Base-by-base conservation (phyloP, 2,113 vertebrate genomes). In the Oreochromis aureus region DNA sequence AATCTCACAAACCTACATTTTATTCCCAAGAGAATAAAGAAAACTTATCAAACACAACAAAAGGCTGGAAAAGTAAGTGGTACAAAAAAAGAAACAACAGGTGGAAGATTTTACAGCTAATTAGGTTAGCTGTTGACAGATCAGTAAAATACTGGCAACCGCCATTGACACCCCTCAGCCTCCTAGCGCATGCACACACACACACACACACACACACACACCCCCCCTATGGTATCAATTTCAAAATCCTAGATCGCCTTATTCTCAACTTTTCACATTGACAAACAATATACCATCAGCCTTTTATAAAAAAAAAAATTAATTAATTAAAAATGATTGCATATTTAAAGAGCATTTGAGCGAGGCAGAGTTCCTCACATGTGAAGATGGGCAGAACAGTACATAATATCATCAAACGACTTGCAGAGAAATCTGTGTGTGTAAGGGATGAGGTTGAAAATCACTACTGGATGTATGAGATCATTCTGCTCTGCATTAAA, bases 101-200 rank as follows among this genome's bases (percentile, higher is more conserved):
- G 63, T 41, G 63, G 36, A 69, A 69, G 19, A 69, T 69, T 69
- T 69, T 15, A 69, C 63, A 69, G 34, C 61, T 66, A 24, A 41
- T 41, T 69, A 69, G 63, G 11, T n/a, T 22, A 15, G 36, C 19
- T 41, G 19, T 22, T 7, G 36, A 69, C 3, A 0, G 63, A 39
- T 9, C 63, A 22, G 63, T 22, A 41, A 39, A 36, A 66, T 66
- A 39, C 34, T 39, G 6, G 34, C 34, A 66, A 5, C 18, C 11
- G 4, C 18, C 18, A 66, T 36, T 66, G 10, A 66, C 6, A 12
- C 32, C 61, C 18, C 61, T 39, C 61, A 66, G 61, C 32, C 32
- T 63, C 59, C 32, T 36, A 63, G 18, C 0, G 9, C 30, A 0
- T 4, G 36, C 36, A 3, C 1, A 1, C 0, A 0, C 51, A 0